Percentiles rank a stretch among this genome's conserved stretches.
These are phyloP conservation scores for Siderastrea siderea DNA, from an alignment of 92 coral and sea anemone genomes.

Conservation along the genomic window DNA sequence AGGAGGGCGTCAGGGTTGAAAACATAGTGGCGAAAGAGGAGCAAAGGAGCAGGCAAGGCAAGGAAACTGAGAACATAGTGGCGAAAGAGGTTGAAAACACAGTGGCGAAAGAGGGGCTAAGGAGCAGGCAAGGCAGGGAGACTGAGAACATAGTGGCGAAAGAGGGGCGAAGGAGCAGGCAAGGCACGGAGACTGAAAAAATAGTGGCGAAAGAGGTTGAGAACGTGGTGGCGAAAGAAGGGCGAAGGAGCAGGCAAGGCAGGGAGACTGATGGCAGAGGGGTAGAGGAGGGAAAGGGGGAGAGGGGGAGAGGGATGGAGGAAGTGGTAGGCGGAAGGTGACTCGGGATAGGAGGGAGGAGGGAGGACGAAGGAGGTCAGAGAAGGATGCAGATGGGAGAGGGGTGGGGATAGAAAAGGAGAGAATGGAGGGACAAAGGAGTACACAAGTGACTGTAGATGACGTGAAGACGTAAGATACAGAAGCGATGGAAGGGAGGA, in stretches of 20 bases:
- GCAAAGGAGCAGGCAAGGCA: neutral
- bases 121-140: neutral
- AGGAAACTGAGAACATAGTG: neutral
- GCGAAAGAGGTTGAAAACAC: neutral
- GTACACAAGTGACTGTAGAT: neutral
- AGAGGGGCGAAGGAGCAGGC: neutral
- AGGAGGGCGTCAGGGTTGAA: conserved; percentile 58
- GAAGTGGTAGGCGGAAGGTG: neutral
- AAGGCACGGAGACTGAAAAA: neutral
- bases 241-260: neutral
- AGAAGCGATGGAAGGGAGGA: neutral
- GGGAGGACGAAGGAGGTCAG: neutral
- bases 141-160: neutral
- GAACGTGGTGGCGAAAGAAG: neutral
- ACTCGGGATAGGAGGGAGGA: neutral
- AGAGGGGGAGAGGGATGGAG: neutral
- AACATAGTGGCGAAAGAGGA: conserved; percentile 13
- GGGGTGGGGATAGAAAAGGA: neutral
- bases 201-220: conserved; percentile 7
- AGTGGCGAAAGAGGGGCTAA: neutral
- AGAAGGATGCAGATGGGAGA: neutral
- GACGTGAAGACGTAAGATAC: neutral
- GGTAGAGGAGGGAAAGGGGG: neutral
- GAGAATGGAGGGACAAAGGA: neutral
- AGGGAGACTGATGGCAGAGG: neutral